These are phyloP conservation scores for Drosophila takahashii DNA, from an alignment of 1,140 invertebrate species.

Conservation along the genomic window DNA sequence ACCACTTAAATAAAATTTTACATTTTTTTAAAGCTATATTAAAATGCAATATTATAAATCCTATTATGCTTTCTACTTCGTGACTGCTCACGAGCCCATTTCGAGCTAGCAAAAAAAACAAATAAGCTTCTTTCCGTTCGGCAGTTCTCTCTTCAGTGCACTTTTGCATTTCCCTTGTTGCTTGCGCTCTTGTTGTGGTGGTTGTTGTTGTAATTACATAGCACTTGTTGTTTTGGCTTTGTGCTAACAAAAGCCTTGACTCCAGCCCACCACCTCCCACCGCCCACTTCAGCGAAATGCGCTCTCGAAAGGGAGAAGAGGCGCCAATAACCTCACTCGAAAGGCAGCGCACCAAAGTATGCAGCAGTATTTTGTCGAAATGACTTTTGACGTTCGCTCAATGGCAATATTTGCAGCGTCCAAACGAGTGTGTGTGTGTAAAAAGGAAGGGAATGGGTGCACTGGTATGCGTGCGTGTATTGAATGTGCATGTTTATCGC, in stretches of 20 bases:
- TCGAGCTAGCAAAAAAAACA: background rate
- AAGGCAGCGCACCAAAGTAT: constrained; percentile 70
- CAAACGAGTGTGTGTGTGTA: constrained; percentile 5
- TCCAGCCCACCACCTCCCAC: background rate
- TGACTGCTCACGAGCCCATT: constrained; percentile 30
- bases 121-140: constrained; percentile 21
- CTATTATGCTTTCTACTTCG: background rate
- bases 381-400: constrained; percentile 69
- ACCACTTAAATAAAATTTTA: background rate
- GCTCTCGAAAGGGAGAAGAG: constrained; percentile 51
- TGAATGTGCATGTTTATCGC: constrained; percentile 40
- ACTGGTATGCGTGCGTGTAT: constrained; percentile 21
- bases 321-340: constrained; percentile 74
- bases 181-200: constrained; percentile 16
- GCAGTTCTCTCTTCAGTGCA: constrained; percentile 18
- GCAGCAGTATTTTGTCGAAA: constrained; percentile 70
- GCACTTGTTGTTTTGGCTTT: constrained; percentile 75
- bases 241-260: constrained; percentile 62
- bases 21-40: background rate
- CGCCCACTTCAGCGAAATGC: constrained; percentile 10
- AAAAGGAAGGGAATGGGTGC: background rate
- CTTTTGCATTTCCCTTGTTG: constrained; percentile 41
- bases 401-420: constrained; percentile 64
- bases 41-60: background rate
- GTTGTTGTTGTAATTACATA: constrained; percentile 62